A percentile compares a stretch with the other conserved stretches of the same genome.
phyloP scores from a whole-genome alignment of 1,140 invertebrate species.

The Asbolus verrucosus region DNA sequence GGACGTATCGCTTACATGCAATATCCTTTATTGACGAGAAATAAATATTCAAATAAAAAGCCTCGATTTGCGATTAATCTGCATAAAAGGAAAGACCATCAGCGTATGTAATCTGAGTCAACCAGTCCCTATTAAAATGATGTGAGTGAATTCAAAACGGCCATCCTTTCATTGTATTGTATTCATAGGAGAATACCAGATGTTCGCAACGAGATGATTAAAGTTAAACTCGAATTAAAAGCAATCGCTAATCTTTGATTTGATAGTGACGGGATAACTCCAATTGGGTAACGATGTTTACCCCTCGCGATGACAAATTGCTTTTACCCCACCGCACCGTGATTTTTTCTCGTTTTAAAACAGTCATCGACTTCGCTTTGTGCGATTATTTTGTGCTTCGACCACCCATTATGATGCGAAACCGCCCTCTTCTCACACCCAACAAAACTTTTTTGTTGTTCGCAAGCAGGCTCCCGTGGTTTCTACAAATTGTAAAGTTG shows the following conservation, averaged over 20 bases:
- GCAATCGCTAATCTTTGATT: conserved; percentile 58
- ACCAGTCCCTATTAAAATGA: conserved; percentile 53
- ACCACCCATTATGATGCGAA: conserved; percentile 3
- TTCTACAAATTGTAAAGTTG: conserved; percentile 19
- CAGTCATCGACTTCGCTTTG: background rate
- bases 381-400: conserved; percentile 9
- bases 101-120: conserved; percentile 44
- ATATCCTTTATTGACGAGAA: conserved; percentile 35
- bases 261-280: conserved; percentile 61
- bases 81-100: conserved; percentile 31
- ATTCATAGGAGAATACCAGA: conserved; percentile 57
- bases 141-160: conserved; percentile 48
- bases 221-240: conserved; percentile 63
- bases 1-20: conserved; percentile 26
- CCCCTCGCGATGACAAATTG: conserved; percentile 43
- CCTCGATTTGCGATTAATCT: conserved; percentile 37
- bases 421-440: conserved; percentile 24
- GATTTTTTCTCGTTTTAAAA: conserved; percentile 36
- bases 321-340: conserved; percentile 21
- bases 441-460: conserved; percentile 16
- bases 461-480: conserved; percentile 18
- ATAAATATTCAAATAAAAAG: conserved; percentile 29
- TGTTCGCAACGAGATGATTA: conserved; percentile 61
- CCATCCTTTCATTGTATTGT: conserved; percentile 55
- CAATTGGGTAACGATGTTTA: conserved; percentile 54